A percentile compares a stretch with the other conserved stretches of the same genome.
These are phyloP conservation scores for Castor canadensis DNA, from an alignment of 2,113 vertebrate genomes.

Conservation along the genomic window DNA sequence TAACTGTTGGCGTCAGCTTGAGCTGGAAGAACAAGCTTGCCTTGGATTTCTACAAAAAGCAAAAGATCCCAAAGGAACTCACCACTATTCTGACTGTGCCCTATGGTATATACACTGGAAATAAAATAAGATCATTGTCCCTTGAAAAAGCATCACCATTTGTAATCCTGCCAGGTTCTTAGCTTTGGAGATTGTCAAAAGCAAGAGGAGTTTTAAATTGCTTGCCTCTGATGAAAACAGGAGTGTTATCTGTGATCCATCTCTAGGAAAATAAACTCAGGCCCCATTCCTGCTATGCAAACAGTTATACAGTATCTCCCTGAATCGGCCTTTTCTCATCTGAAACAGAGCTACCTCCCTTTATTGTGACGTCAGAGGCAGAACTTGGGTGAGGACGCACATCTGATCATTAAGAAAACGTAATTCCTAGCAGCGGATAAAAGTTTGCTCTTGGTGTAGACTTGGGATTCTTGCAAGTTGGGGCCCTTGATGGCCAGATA, in stretches of 20 bases:
- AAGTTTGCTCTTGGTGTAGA: background rate
- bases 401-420: conserved; percentile 62
- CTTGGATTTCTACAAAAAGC: conserved; percentile 40
- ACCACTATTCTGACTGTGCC: background rate
- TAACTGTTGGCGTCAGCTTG: background rate
- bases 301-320: conserved; percentile 54
- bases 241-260: conserved; percentile 55
- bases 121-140: conserved; percentile 19
- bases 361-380: conserved; percentile 61
- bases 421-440: conserved; percentile 48
- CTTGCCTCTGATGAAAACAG: conserved; percentile 69
- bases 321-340: conserved; percentile 56
- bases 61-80: background rate
- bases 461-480: background rate
- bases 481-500: background rate
- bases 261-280: conserved; percentile 65
- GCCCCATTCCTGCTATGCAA: conserved; percentile 52
- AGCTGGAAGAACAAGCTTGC: background rate
- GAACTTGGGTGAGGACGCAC: background rate
- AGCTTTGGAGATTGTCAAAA: background rate
- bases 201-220: conserved; percentile 51
- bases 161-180: conserved; percentile 29
- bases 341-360: conserved; percentile 37
- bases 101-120: background rate
- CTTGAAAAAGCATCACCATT: conserved; percentile 10